phyloP scores from a whole-genome alignment of 2,113 vertebrate species.

The Crypturellus undulatus region DNA sequence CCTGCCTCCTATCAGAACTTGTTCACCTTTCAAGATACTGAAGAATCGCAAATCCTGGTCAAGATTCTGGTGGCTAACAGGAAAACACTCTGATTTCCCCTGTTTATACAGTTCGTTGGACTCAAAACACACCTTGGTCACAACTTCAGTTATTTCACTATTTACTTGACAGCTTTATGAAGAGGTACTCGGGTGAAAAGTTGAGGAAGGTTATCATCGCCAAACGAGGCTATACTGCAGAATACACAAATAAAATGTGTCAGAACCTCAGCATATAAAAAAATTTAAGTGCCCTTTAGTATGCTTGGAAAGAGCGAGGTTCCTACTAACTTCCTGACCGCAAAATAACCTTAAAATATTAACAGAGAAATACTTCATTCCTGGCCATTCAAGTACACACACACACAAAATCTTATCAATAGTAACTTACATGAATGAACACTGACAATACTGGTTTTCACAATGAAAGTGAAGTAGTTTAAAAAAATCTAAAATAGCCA shows the following conservation, averaged over 20 bases:
- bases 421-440: neutral
- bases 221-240: neutral
- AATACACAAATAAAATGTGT: constrained; percentile 30
- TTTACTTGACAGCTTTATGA: constrained; percentile 39
- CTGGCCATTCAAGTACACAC: neutral
- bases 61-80: neutral
- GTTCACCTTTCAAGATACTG: neutral
- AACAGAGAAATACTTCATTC: neutral
- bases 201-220: constrained; percentile 7
- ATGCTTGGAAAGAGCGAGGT: neutral
- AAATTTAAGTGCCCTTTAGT: neutral
- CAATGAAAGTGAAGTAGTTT: neutral
- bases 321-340: neutral
- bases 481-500: neutral
- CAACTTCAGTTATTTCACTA: constrained; percentile 15
- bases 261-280: neutral
- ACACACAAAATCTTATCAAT: accelerated
- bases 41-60: neutral
- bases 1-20: neutral
- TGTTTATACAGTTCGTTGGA: constrained; percentile 19
- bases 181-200: constrained; percentile 17
- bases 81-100: neutral
- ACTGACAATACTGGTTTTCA: accelerated
- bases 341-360: neutral
- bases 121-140: neutral